Conservation (phyloP, 2,797 vertebrate species). For the Gambusia yucatana region DNA sequence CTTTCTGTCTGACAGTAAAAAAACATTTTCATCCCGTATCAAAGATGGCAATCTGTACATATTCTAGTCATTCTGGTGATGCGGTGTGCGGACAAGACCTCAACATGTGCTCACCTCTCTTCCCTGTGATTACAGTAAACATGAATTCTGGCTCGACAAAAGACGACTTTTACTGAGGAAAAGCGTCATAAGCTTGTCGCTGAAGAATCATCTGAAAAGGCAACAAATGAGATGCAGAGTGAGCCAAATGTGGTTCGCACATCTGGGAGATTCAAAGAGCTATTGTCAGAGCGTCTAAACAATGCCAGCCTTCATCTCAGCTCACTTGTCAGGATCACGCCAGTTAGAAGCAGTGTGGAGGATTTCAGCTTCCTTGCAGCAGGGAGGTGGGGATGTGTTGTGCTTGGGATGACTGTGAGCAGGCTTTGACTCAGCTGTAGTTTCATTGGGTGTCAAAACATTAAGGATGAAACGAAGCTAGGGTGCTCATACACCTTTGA, state of each 20-base stretch:
- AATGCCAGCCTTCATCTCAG: conserved; percentile 67
- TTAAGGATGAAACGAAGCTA: conserved; percentile 24
- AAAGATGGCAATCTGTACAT: conserved; percentile 41
- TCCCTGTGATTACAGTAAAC: conserved; percentile 29
- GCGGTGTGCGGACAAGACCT: conserved; percentile 9
- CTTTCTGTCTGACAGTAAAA: conserved; percentile 39
- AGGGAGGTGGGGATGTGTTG: conserved; percentile 36
- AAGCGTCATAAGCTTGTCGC: conserved; percentile 5
- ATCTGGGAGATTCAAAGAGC: conserved; percentile 68
- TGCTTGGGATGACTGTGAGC: conserved; percentile 69
- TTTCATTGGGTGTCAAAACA: conserved; percentile 18
- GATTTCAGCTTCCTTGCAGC: conserved; percentile 46
- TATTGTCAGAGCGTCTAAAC: conserved; percentile 65
- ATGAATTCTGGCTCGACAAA: conserved; percentile 16
- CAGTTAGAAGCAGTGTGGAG: conserved; percentile 44
- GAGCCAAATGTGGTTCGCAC: conserved; percentile 41
- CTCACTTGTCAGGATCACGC: conserved; percentile 56
- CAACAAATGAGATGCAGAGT: conserved; percentile 45
- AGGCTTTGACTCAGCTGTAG: conserved; percentile 56
- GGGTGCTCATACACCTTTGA: conserved; percentile 27
- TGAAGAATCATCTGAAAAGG: conserved; percentile 27
- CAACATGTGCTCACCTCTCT: conserved; percentile 42
- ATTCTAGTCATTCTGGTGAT: conserved; percentile 31
- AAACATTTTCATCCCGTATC: conserved; percentile 47
- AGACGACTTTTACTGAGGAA: conserved; percentile 16